phyloP scores from a whole-genome alignment of 2,888 invertebrate species.

The Patella ulyssiponensis region DNA sequence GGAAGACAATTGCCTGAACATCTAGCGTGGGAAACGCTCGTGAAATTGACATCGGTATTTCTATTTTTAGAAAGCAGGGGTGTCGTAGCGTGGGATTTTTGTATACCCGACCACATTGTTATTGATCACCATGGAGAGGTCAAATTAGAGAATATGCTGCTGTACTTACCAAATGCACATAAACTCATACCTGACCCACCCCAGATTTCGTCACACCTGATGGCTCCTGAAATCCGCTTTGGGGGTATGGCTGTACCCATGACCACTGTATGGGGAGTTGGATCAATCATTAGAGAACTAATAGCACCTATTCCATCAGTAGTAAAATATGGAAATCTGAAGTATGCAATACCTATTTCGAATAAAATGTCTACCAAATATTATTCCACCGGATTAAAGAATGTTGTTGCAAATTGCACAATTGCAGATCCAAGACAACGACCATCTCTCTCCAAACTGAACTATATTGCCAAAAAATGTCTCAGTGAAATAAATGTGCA shows the following conservation, averaged over 20 bases:
- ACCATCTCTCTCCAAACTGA: background rate
- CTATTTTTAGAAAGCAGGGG: constrained; percentile 51
- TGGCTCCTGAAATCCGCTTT: background rate
- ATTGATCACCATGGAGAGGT: constrained; percentile 52
- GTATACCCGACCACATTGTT: constrained; percentile 56
- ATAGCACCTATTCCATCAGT: constrained; percentile 41
- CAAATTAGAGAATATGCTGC: constrained; percentile 58
- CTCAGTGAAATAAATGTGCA: no score
- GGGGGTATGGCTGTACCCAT: constrained; percentile 39
- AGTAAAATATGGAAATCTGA: constrained; percentile 15
- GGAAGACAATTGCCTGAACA: constrained; percentile 54
- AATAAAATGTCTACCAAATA: background rate
- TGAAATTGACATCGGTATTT: constrained; percentile 57
- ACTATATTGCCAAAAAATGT: background rate
- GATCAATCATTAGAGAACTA: constrained; percentile 52
- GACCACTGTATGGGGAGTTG: constrained; percentile 55
- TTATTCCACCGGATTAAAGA: background rate
- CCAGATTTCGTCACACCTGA: background rate
- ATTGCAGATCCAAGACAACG: background rate
- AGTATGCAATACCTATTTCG: background rate
- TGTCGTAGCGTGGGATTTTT: constrained; percentile 51
- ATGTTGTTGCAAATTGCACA: background rate
- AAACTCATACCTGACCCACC: constrained; percentile 24
- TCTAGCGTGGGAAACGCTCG: constrained; percentile 55
- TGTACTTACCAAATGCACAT: constrained; percentile 51